These are phyloP conservation scores for Nyctibius grandis DNA, from an alignment of 2,797 vertebrate species.

Conservation along the genomic window DNA sequence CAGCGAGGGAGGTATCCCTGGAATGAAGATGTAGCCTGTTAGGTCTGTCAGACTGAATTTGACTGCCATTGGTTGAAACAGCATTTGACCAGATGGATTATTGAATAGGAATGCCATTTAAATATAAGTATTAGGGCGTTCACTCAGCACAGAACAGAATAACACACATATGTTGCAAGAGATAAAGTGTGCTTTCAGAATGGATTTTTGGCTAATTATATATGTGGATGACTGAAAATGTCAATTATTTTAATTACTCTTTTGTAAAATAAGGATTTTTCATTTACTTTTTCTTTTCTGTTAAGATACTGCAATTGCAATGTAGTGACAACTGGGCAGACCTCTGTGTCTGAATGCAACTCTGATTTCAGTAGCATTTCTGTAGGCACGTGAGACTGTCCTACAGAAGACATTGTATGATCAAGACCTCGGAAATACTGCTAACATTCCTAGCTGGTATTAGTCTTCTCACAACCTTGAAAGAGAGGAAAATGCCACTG, in stretches of 20 bases:
- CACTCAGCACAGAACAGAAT: neutral
- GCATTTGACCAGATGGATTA: neutral
- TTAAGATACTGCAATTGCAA: neutral
- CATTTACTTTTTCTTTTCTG: neutral
- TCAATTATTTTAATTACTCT: neutral
- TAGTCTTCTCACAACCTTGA: neutral
- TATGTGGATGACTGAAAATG: neutral
- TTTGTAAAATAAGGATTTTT: neutral
- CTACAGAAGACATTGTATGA: neutral
- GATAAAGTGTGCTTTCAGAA: neutral
- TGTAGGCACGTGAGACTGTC: neutral
- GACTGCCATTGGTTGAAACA: neutral
- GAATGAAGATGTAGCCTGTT: neutral
- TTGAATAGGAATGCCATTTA: neutral
- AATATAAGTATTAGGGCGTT: neutral
- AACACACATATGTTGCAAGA: neutral
- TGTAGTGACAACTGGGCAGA: neutral
- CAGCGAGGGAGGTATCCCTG: accelerated
- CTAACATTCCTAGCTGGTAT: neutral
- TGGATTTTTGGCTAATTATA: neutral
- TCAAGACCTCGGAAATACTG: neutral
- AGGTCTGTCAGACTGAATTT: neutral
- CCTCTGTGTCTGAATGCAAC: neutral
- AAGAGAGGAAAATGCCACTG: neutral
- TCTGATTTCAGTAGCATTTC: neutral